Base-by-base conservation (phyloP, 1,140 invertebrate species). In the Rhagoletis zephyria region DNA sequence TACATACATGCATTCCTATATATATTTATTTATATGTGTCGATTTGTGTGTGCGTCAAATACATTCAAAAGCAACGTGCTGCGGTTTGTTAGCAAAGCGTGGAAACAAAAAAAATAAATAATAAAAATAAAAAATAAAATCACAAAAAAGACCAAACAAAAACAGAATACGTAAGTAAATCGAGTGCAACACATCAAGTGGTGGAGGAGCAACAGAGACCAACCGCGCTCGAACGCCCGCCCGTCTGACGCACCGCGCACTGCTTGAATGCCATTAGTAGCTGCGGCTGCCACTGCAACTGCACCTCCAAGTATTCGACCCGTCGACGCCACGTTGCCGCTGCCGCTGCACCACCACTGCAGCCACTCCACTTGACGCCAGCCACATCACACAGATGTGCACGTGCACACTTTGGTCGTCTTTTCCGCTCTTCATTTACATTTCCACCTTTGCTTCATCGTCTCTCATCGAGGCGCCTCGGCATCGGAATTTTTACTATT, bases 171-270 rank as follows among this genome's bases (percentile, higher is more conserved):
- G 10, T 19, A 81, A 81, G 74, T 81, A 81, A 81, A 81, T 81
- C 14, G 48, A 81, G 74, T 81, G 74, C 74, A 81, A 81, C 9
- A 56, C 48, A 14, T 81, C 74, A 81, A 81, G 74, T 81, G 45
- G 30, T 40, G 64, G 5, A 42, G 10, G 64, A 4, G 3, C 6
- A 10, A 2, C 4, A 56, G 74, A 40, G 64, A 4, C n/a, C 6
- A 10, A 2, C 4, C 56, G 74, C 14, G n/a, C 14, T 19, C 48
- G 48, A n/a, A 56, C 1, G n/a, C 48, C 1, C 16, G n/a, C 48
- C 16, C n/a, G 48, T 1, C 30, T 0, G 30, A 30, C 30, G 30
- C 16, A 0, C 48, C 1, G n/a, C 2, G 7, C n/a, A 19, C 48
- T 30, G n/a, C 48, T 81, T 81, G 10, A 81, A 81, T 19, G 16